Evolutionary conservation across 2,797 vertebrate species (phyloP).

Genomic region (Picus viridis): DNA sequence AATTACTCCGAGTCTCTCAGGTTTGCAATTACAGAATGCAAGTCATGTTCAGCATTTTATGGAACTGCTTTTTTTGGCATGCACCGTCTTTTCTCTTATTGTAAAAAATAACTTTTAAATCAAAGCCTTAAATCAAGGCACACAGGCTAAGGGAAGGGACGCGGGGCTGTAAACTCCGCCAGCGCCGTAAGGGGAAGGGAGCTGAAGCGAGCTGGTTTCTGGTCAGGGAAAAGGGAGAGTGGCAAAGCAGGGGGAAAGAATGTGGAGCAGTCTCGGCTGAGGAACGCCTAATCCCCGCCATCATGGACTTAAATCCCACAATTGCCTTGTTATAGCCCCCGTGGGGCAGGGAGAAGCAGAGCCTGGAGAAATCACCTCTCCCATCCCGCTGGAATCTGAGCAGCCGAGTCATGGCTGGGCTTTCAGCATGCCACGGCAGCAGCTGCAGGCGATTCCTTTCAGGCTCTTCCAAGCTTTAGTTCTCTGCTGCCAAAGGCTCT

Average conservation of each 20-base stretch:
- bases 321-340: not conserved
- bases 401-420: not conserved
- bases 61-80: conserved; percentile 77
- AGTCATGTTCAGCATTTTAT: conserved; percentile 76
- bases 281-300: conserved; percentile 54
- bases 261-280: conserved; percentile 19
- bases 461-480: conserved; percentile 32
- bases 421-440: not conserved
- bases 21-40: conserved; percentile 78
- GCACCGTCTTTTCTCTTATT: conserved; percentile 61
- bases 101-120: conserved; percentile 77
- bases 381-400: not conserved
- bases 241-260: conserved; percentile 52
- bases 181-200: not conserved
- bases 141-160: conserved; percentile 33
- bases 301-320: conserved; percentile 42
- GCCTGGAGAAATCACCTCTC: conserved; percentile 30
- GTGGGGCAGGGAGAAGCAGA: not conserved
- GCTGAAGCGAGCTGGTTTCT: conserved; percentile 31
- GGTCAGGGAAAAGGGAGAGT: not conserved
- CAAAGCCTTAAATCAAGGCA: conserved; percentile 75
- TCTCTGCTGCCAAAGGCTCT: not conserved
- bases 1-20: conserved; percentile 75
- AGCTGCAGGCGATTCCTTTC: conserved; percentile 55
- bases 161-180: conserved; percentile 33